A percentile compares a stretch with the other conserved stretches of the same genome.
These are phyloP conservation scores for Isichthys henryi DNA, from an alignment of 2,113 vertebrate genomes.

Conservation along the genomic window DNA sequence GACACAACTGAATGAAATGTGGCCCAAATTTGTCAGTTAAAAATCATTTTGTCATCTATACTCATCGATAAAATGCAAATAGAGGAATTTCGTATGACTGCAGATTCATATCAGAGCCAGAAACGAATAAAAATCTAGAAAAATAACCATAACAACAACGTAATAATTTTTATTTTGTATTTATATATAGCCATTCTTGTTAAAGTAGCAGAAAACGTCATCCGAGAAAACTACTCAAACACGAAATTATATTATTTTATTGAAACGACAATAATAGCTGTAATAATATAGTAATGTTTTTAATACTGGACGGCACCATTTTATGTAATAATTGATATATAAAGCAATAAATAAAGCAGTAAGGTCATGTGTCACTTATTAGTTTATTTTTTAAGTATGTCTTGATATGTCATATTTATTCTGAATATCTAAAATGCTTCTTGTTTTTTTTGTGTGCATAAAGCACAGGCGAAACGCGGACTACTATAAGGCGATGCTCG, in stretches of 20 bases:
- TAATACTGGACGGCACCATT: background rate
- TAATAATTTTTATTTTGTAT: background rate
- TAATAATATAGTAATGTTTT: background rate
- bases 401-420: background rate
- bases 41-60: background rate
- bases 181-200: background rate
- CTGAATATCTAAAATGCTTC: background rate
- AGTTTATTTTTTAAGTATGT: background rate
- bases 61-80: background rate
- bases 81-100: background rate
- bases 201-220: background rate
- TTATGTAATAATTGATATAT: background rate
- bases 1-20: background rate
- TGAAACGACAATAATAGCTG: background rate
- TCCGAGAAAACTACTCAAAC: background rate
- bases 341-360: background rate
- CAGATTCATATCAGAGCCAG: background rate
- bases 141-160: background rate
- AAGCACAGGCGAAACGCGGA: slow-evolving; percentile 42
- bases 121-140: background rate
- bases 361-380: background rate
- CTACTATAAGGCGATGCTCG: slow-evolving; percentile 13
- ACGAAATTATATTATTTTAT: background rate
- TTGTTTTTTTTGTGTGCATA: background rate
- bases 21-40: background rate